Percentiles rank a stretch among this genome's conserved stretches.
These are phyloP conservation scores for Brachyistius frenatus DNA, from an alignment of 2,113 vertebrate species.

Conservation along the genomic window DNA sequence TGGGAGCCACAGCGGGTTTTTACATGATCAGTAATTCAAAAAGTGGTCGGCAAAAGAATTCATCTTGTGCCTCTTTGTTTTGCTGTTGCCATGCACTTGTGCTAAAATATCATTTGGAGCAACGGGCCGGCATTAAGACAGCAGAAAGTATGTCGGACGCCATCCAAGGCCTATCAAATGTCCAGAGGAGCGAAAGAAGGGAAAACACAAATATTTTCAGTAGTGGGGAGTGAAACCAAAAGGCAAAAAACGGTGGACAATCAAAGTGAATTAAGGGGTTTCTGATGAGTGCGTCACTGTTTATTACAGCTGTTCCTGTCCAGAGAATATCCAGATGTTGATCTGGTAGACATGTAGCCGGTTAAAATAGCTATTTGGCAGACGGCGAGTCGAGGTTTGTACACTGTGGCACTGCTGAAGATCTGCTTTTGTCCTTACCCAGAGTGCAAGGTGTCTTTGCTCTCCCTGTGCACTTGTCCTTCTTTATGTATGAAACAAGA, in stretches of 20 bases:
- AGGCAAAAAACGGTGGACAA: slow-evolving; percentile 57
- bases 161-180: slow-evolving; percentile 76
- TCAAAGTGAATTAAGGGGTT: slow-evolving; percentile 77
- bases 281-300: slow-evolving; percentile 70
- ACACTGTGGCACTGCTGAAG: slow-evolving; percentile 32
- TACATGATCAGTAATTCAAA: slow-evolving; percentile 89
- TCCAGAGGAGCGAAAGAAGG: slow-evolving; percentile 69
- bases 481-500: slow-evolving; percentile 41
- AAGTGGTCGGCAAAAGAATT: slow-evolving; percentile 86
- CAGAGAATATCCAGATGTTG: slow-evolving; percentile 79
- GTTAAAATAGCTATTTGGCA: slow-evolving; percentile 59
- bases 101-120: slow-evolving; percentile 83
- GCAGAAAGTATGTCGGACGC: slow-evolving; percentile 76
- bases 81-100: slow-evolving; percentile 87
- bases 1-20: slow-evolving; percentile 86
- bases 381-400: slow-evolving; percentile 42
- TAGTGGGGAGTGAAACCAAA: slow-evolving; percentile 74
- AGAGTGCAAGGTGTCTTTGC: slow-evolving; percentile 72
- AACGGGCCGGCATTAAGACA: slow-evolving; percentile 71
- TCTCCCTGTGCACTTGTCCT: slow-evolving; percentile 66
- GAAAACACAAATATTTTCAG: slow-evolving; percentile 81
- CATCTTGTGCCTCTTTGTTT: slow-evolving; percentile 83
- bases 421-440: slow-evolving; percentile 66
- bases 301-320: slow-evolving; percentile 71
- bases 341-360: slow-evolving; percentile 39